Base-by-base conservation (phyloP, 1,140 invertebrate genomes). In the Battus philenor region DNA sequence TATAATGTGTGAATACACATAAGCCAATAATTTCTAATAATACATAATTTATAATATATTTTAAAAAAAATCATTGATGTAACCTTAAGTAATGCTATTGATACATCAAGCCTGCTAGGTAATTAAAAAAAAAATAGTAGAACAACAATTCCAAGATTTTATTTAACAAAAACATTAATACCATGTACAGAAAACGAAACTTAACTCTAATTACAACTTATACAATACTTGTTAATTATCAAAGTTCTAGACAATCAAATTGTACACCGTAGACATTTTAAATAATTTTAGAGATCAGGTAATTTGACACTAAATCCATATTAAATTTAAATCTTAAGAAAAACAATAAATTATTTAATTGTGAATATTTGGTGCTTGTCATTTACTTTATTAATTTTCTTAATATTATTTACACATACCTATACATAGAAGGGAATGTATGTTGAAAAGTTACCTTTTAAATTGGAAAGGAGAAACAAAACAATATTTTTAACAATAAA, bases 101-200 rank as follows among this genome's bases (percentile, higher is more conserved):
- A n/a, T n/a, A n/a, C n/a, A n/a, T n/a, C n/a, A n/a, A n/a, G n/a
- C n/a, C n/a, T n/a, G n/a, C n/a, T n/a, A n/a, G n/a, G n/a, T n/a
- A n/a, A n/a, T 20, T 22, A 10, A 31, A 22, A 1, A 34, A 9
- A 27, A 31, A 29, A 43, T 26, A 47, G 43, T 47, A 46, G 33
- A 31, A 18, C 56, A 56, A 70, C 54, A 60, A 64, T 56, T 56
- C 53, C 55, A 65, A 52, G 32, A 50, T 59, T 70, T 68, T 68
- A 66, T 67, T 71, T 62, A 68, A 59, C 18, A 20, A 64, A 54
- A 57, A 58, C 48, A 63, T 46, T 32, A 48, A 54, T 49, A 54
- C 33, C 44, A 49, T 31, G 20, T 45, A 16, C 20, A 16, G 34
- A 44, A 54, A 47, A 34, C 41, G 18, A 41, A 54, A 39, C 27